Conservation (phyloP, 2,113 vertebrate species). For the Brienomyrus brachyistius region DNA sequence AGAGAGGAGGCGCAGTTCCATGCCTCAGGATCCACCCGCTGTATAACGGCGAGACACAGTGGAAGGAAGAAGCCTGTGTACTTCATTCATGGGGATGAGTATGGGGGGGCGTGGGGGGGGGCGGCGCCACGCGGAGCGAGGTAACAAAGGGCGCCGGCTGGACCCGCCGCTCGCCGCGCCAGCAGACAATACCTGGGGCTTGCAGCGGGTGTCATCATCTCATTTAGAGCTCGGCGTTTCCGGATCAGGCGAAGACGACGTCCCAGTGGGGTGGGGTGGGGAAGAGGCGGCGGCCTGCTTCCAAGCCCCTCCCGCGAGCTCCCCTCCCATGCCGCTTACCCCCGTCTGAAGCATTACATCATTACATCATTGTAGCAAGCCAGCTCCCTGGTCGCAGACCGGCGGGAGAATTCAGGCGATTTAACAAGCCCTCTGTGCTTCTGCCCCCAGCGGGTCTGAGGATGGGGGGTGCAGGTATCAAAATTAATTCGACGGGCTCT, state of each 20-base stretch:
- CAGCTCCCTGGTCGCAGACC: background rate
- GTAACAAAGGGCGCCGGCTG: background rate
- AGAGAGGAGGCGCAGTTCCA: background rate
- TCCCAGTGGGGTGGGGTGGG: background rate
- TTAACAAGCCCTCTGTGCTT: background rate
- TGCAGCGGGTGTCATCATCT: constrained; percentile 9
- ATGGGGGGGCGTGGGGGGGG: too few relatives aligned
- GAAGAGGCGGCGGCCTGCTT: background rate
- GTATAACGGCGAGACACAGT: background rate
- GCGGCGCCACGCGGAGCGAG: background rate
- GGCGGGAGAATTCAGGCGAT: background rate
- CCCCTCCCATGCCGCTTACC: background rate
- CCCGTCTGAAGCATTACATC: constrained; percentile 3
- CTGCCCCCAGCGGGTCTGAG: background rate
- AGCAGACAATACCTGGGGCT: constrained; percentile 8
- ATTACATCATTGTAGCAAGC: background rate
- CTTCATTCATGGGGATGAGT: background rate
- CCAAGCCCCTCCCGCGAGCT: background rate
- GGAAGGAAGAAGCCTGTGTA: background rate
- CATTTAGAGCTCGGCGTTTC: background rate
- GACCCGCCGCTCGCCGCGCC: background rate
- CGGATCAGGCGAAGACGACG: background rate
- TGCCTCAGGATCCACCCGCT: background rate
- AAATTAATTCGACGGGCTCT: background rate
- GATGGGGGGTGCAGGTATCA: background rate